Base-by-base conservation (phyloP, 2,797 vertebrate genomes). In the Rhabdophis nuchalis region DNA sequence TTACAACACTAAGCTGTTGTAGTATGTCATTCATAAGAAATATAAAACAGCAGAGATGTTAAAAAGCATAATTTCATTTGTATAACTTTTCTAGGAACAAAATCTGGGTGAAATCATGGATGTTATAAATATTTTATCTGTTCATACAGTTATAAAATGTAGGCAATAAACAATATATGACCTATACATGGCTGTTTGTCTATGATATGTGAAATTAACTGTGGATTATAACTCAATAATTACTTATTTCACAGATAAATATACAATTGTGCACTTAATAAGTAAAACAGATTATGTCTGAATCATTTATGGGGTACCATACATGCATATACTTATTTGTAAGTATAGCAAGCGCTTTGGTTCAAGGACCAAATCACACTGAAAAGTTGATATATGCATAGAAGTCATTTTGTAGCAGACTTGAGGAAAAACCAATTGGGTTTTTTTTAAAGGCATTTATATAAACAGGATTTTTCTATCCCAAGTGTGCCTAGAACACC, bases 51-150 rank as follows among this genome's bases (percentile, higher is more conserved):
- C 50, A 32, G 90, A 54, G 87, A 41, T 53, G 54, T 86, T 93
- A 87, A 11, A 54, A 89, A 57, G 12, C 4, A 57, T 82, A 77
- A 72, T 50, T 92, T 95, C 0, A 0, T 87, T 57, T 50, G 3
- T 95, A 52, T 92, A 91, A 92, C 93, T 94, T 91, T 60, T 32
- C 92, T 91, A 0, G 77, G 25, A 91, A 36, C 85, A 87, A 94
- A 54, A 11, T 86, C 82, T 91, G 82, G 50, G 56, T 60, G 12
- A 61, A 16, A 92, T 87, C 85, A 56, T n/a, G 13, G 41, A 61
- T 87, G 50, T 87, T 91, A 72, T 89, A 50, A 36, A 91, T 46
- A 29, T 91, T 95, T 86, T 88, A 53, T 91, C 86, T 41, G 1
- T 89, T 90, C 54, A 4, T 54, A 61, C 60, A 6, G 10, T 90